Conservation (phyloP, 2,888 invertebrate genomes). For the Leucophora obtusa region DNA sequence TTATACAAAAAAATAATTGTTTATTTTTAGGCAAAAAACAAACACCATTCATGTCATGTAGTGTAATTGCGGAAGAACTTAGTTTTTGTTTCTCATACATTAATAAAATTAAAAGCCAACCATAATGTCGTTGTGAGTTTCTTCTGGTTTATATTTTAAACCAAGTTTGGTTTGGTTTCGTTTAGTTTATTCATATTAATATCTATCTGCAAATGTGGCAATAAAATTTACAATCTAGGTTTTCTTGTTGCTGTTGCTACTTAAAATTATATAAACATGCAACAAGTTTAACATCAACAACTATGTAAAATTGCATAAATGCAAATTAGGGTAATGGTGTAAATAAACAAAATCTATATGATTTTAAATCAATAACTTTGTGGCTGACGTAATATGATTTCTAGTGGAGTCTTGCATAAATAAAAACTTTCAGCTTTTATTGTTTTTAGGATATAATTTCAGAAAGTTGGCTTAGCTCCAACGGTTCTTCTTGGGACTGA, state of each 20-base stretch:
- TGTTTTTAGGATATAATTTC: too few relatives aligned
- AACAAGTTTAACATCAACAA: slow-evolving; percentile 44
- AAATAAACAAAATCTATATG: slow-evolving; percentile 18
- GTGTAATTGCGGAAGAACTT: slow-evolving; percentile 60
- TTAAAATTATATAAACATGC: slow-evolving; percentile 59
- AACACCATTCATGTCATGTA: slow-evolving; percentile 39
- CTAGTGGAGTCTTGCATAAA: too few relatives aligned
- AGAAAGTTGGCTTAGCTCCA: too few relatives aligned
- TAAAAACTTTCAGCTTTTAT: too few relatives aligned
- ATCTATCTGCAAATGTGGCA: slow-evolving; percentile 50
- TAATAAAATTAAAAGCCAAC: not conserved
- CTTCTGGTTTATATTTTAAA: not conserved
- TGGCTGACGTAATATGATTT: too few relatives aligned
- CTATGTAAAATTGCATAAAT: slow-evolving; percentile 49
- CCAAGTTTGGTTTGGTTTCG: not conserved
- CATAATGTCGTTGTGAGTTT: not conserved
- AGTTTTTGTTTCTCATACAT: slow-evolving; percentile 23
- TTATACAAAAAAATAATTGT: not conserved
- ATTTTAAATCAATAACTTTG: not conserved
- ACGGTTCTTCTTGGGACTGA: too few relatives aligned
- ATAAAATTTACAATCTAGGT: slow-evolving; percentile 43
- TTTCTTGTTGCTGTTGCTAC: slow-evolving; percentile 8
- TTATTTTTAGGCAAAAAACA: slow-evolving; percentile 29
- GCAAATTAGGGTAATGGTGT: slow-evolving; percentile 57
- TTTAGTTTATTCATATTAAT: slow-evolving; percentile 28